Percentiles rank a stretch among this genome's conserved stretches.
These are phyloP conservation scores for Oedothorax gibbosus DNA, from an alignment of 1,140 invertebrate species.

Conservation along the genomic window DNA sequence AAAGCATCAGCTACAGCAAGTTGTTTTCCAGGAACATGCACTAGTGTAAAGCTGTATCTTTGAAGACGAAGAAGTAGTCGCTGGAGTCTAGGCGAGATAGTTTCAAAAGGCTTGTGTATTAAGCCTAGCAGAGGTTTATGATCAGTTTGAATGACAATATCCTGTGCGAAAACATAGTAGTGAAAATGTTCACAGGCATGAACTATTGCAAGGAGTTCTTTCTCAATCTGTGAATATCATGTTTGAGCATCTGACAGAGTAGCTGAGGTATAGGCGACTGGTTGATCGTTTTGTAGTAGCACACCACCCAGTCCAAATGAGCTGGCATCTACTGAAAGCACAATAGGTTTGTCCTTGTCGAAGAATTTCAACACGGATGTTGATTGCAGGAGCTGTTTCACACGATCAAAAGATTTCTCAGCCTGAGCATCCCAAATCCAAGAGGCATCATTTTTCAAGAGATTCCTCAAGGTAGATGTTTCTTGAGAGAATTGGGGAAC, in stretches of 20 bases:
- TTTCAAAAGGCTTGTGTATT: constrained; percentile 67
- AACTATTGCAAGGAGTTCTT: constrained; percentile 67
- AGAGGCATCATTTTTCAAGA: constrained; percentile 30
- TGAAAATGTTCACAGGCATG: constrained; percentile 67
- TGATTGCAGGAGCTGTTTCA: constrained; percentile 22
- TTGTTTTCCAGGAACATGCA: constrained; percentile 67
- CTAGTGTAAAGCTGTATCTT: constrained; percentile 68
- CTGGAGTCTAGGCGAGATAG: constrained; percentile 68
- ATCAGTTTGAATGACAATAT: constrained; percentile 65
- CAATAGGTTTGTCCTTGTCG: constrained; percentile 64
- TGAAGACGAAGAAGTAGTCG: constrained; percentile 68
- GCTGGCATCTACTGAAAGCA: constrained; percentile 67
- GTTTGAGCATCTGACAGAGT: no score
- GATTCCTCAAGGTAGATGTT: constrained; percentile 16
- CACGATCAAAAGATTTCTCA: constrained; percentile 32
- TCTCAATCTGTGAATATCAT: no score
- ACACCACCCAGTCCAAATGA: constrained; percentile 64
- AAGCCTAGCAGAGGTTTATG: constrained; percentile 67
- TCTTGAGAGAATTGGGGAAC: constrained; percentile 30
- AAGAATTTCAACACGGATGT: constrained; percentile 62
- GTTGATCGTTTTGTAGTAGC: no score
- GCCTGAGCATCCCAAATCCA: constrained; percentile 20
- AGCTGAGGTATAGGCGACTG: no score
- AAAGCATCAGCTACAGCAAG: constrained; percentile 67
- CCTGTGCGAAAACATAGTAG: constrained; percentile 67